These are phyloP conservation scores for Tubulanus polymorphus DNA, from an alignment of 2,888 invertebrate genomes.

Conservation along the genomic window DNA sequence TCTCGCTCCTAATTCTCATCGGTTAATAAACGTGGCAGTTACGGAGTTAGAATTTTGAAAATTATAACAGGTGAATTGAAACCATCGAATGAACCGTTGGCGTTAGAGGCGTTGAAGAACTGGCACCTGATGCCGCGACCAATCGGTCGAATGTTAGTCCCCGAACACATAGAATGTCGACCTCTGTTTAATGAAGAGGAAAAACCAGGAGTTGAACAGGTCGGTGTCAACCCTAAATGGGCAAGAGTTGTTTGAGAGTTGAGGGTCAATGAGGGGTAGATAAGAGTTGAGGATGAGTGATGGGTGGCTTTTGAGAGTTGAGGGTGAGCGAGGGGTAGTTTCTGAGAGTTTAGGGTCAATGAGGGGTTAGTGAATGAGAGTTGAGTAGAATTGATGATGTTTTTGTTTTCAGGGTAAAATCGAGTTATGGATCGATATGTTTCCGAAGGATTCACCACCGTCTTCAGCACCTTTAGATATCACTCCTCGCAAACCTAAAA, in stretches of 20 bases:
- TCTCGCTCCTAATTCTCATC: not conserved
- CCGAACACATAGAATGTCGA: constrained; percentile 39
- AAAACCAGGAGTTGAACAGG: constrained; percentile 33
- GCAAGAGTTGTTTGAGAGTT: not conserved
- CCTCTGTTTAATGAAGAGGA: constrained; percentile 28
- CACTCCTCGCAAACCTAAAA: constrained; percentile 62
- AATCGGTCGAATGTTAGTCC: constrained; percentile 66
- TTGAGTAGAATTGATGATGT: too few species aligned
- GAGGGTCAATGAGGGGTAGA: too few species aligned
- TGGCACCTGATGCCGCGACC: constrained; percentile 61
- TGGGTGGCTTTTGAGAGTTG: too few species aligned
- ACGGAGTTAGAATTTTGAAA: not conserved
- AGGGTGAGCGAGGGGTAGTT: too few species aligned
- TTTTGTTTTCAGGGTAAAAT: constrained; percentile 65
- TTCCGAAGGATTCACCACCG: constrained; percentile 71
- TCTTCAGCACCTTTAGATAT: constrained; percentile 68
- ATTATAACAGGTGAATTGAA: constrained; percentile 22
- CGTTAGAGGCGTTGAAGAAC: constrained; percentile 46
- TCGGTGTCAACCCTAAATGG: constrained; percentile 2
- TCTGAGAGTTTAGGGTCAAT: too few species aligned
- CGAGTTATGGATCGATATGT: constrained; percentile 91
- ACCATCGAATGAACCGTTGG: constrained; percentile 53
- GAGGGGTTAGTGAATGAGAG: too few species aligned
- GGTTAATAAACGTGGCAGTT: not conserved
- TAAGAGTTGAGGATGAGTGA: too few species aligned